A percentile compares a stretch with the other conserved stretches of the same genome.
These are phyloP conservation scores for Stegodyphus mimosarum DNA, from an alignment of 1,140 invertebrate species.

Conservation along the genomic window DNA sequence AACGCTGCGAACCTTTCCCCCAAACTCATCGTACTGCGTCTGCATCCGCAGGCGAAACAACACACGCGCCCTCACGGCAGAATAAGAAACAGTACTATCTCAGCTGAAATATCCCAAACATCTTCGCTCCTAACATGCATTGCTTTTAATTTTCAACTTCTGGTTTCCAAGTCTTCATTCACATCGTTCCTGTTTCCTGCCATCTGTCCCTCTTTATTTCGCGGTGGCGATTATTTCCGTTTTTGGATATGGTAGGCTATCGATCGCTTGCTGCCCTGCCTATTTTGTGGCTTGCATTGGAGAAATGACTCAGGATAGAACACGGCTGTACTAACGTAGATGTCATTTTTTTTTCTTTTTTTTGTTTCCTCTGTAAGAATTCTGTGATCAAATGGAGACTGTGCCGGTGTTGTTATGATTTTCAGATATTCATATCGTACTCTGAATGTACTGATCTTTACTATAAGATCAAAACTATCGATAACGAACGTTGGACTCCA, in stretches of 20 bases:
- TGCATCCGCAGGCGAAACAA: background rate
- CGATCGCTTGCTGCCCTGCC: background rate
- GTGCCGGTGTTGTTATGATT: too few relatives aligned
- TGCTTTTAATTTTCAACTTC: background rate
- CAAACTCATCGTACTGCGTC: background rate
- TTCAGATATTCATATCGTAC: too few relatives aligned
- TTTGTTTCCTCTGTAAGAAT: too few relatives aligned
- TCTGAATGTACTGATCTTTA: too few relatives aligned
- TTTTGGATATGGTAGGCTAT: background rate
- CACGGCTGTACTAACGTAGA: background rate
- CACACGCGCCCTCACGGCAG: background rate
- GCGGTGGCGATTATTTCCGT: background rate
- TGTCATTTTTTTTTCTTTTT: background rate
- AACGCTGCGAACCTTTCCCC: background rate
- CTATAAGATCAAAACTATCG: too few relatives aligned
- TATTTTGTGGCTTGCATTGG: background rate
- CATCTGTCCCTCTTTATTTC: background rate
- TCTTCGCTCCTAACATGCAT: background rate
- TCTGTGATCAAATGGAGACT: too few relatives aligned
- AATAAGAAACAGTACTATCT: background rate
- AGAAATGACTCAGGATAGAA: background rate
- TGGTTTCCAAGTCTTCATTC: background rate
- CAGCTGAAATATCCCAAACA: background rate
- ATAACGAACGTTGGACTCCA: too few relatives aligned
- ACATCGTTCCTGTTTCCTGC: background rate